Percentiles rank a stretch among this genome's conserved stretches.
Evolutionary conservation across 2,888 invertebrate genomes (phyloP).

Genomic region (Caenorhabditis sp.): DNA sequence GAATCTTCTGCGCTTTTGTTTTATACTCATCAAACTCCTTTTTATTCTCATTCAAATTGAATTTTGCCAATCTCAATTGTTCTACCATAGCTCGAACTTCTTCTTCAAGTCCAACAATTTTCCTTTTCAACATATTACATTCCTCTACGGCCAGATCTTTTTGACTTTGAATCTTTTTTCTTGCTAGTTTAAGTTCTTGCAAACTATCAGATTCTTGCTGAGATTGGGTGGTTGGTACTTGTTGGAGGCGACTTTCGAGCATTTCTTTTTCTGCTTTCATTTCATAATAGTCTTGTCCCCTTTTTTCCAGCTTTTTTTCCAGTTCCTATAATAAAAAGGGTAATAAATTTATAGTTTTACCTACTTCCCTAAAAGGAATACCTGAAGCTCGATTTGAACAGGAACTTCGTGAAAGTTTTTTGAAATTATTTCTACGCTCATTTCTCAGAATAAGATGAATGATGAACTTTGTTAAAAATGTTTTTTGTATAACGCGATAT

Average conservation of each 20-base stretch:
- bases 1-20: constrained; percentile 81
- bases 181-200: constrained; percentile 47
- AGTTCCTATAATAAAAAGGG: constrained; percentile 33
- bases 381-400: too few species aligned
- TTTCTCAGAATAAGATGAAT: too few species aligned
- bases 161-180: constrained; percentile 46
- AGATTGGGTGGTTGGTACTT: constrained; percentile 15
- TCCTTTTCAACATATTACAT: constrained; percentile 39
- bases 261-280: constrained; percentile 58
- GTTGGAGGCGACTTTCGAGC: constrained; percentile 68
- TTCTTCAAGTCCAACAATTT: constrained; percentile 46
- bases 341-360: too few species aligned
- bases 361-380: too few species aligned
- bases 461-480: too few species aligned
- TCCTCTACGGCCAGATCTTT: constrained; percentile 47
- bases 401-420: too few species aligned
- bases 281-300: constrained; percentile 49
- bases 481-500: too few species aligned
- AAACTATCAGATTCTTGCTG: constrained; percentile 33
- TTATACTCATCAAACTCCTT: constrained; percentile 81
- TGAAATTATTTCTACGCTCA: too few species aligned
- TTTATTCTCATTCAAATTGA: constrained; percentile 72
- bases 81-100: constrained; percentile 55
- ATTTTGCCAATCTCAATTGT: constrained; percentile 68
- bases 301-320: constrained; percentile 50